phyloP scores from a whole-genome alignment of 2,797 vertebrate species.

The Ammospiza maritima region DNA sequence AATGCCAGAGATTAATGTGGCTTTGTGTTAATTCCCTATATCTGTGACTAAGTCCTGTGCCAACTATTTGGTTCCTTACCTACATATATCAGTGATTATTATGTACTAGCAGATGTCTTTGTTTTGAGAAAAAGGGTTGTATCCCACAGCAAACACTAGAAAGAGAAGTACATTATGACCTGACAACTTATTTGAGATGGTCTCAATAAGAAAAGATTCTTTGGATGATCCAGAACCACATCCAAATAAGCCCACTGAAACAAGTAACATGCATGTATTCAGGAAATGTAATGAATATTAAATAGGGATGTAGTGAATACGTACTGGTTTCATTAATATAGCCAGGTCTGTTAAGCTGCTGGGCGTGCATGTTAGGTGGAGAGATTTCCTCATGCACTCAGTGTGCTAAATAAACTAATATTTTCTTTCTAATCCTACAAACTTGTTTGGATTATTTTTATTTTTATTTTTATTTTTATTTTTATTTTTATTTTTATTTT shows the following conservation, averaged over 20 bases:
- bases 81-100: neutral
- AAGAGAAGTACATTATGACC: neutral
- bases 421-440: neutral
- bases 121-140: neutral
- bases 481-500: no score
- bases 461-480: no score
- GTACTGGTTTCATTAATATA: neutral
- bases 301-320: neutral
- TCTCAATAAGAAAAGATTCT: neutral
- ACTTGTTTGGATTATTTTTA: no score
- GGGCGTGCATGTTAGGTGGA: neutral
- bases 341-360: neutral
- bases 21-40: neutral
- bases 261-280: neutral
- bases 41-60: neutral
- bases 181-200: neutral
- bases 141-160: neutral
- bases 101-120: neutral
- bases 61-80: neutral
- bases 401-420: accelerated
- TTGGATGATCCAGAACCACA: neutral
- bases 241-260: neutral
- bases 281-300: neutral
- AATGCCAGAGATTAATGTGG: neutral
- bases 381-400: neutral